phyloP scores from a whole-genome alignment of 2,888 invertebrate genomes.

The Ceriagrion tenellum region DNA sequence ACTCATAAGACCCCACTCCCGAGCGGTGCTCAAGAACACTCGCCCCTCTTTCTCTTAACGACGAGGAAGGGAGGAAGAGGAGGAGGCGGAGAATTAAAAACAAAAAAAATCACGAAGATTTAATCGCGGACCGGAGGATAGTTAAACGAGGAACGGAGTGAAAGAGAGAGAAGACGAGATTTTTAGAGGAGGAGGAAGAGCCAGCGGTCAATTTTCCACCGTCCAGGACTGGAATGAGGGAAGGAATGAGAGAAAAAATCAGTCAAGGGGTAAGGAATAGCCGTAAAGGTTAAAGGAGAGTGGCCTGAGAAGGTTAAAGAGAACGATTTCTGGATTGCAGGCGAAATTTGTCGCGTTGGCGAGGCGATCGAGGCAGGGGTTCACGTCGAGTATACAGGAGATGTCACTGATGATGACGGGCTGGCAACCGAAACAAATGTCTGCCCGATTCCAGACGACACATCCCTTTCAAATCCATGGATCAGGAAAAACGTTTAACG shows the following conservation, averaged over 20 bases:
- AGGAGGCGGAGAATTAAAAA: not conserved
- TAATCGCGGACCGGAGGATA: not conserved
- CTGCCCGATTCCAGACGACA: no score
- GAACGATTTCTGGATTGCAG: not conserved
- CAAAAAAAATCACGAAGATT: not conserved
- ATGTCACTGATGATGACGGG: no score
- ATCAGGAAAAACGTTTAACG: no score
- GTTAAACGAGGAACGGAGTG: not conserved
- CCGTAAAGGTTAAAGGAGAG: not conserved
- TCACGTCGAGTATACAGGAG: no score
- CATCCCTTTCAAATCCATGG: no score
- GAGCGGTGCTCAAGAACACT: not conserved
- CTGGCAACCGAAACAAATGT: no score
- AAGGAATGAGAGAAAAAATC: not conserved
- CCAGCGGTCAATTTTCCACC: not conserved
- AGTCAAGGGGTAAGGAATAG: not conserved
- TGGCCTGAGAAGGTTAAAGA: not conserved
- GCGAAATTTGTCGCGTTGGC: no score
- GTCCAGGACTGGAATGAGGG: not conserved
- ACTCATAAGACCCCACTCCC: not conserved
- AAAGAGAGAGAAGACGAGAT: not conserved
- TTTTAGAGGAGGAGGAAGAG: not conserved
- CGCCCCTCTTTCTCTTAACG: conserved; percentile 4
- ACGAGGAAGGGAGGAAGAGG: not conserved
- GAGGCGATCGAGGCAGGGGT: no score